These are phyloP conservation scores for Rhinolophus ferrumequinum DNA, from an alignment of 2,113 vertebrate genomes.

Conservation along the genomic window DNA sequence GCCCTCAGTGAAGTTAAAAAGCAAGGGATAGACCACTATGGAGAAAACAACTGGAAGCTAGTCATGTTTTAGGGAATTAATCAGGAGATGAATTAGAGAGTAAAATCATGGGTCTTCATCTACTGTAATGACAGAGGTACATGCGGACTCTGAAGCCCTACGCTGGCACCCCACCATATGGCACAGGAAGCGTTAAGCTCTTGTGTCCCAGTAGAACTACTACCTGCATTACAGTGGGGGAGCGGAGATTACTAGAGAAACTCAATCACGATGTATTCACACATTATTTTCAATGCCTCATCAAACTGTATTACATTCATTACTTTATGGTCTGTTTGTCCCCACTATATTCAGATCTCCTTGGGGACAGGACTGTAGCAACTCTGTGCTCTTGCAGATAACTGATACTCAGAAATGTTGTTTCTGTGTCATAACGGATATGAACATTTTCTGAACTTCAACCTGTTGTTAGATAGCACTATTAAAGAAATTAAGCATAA, in stretches of 20 bases:
- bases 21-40: background rate
- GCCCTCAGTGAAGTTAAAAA: background rate
- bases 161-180: background rate
- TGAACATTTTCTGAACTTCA: slow-evolving; percentile 22
- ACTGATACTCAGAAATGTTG: background rate
- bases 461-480: background rate
- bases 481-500: background rate
- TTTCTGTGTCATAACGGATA: background rate
- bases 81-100: background rate
- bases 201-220: background rate
- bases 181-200: background rate
- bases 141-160: background rate
- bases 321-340: background rate
- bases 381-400: background rate
- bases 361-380: background rate
- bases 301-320: background rate
- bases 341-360: background rate
- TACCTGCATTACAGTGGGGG: background rate
- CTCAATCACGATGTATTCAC: background rate
- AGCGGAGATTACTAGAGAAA: background rate
- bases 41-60: background rate
- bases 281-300: background rate
- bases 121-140: no score
- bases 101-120: background rate
- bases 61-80: background rate